Conservation (phyloP, 2,888 invertebrate species). For the Ditylenchus weischeri region DNA sequence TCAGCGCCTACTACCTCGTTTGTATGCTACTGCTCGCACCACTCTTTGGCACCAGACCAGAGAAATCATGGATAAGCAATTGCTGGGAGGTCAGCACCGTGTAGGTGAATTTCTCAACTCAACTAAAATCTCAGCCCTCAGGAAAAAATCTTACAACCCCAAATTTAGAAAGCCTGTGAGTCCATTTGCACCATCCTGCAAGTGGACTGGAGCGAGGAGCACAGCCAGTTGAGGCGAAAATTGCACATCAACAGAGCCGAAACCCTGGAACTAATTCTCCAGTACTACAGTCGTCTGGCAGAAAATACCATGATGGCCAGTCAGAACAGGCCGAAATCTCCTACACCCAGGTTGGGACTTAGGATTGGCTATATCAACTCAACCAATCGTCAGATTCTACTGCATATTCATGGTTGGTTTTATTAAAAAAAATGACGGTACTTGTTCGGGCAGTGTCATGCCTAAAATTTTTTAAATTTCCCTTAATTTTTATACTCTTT, state of each 20-base stretch:
- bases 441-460: too few species aligned
- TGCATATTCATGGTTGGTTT: conserved; percentile 32
- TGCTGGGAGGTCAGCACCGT: conserved; percentile 25
- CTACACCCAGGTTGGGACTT: conserved; percentile 24
- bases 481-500: too few species aligned
- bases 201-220: conserved; percentile 32
- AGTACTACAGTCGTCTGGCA: conserved; percentile 34
- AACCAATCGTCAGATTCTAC: conserved; percentile 33
- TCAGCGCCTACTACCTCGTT: conserved; percentile 28
- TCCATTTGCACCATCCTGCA: conserved; percentile 17
- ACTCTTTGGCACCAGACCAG: conserved; percentile 27
- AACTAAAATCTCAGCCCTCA: too few species aligned
- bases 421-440: too few species aligned
- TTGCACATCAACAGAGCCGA: conserved; percentile 30
- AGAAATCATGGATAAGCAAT: conserved; percentile 18
- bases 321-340: conserved; percentile 1
- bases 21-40: conserved; percentile 21
- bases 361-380: conserved; percentile 32
- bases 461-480: too few species aligned
- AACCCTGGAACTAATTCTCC: conserved; percentile 35
- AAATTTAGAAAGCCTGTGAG: conserved; percentile 12
- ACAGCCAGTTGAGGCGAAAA: conserved; percentile 16
- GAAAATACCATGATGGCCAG: conserved; percentile 29
- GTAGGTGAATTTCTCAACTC: conserved; percentile 13
- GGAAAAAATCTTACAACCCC: not conserved